phyloP scores from a whole-genome alignment of 2,888 invertebrate genomes.

The Diplazon laetatorius region DNA sequence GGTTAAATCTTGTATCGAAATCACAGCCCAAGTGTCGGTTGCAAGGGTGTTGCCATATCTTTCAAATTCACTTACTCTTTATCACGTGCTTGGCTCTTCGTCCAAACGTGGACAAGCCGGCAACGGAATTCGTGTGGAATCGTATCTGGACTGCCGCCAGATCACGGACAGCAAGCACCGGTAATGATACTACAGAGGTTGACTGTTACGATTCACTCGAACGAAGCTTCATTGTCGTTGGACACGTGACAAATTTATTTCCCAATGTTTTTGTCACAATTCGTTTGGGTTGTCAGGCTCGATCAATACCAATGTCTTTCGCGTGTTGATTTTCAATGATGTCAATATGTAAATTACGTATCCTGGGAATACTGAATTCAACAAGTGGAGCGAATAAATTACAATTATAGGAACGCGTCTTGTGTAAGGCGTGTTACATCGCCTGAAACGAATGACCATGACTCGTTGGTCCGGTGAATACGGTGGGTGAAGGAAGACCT shows the following conservation, averaged over 20 bases:
- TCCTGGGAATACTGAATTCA: not conserved
- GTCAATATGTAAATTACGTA: not conserved
- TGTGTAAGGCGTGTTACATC: too few relatives aligned
- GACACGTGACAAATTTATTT: conserved; percentile 25
- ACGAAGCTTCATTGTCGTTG: conserved; percentile 21
- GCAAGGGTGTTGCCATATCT: conserved; percentile 1
- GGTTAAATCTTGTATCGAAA: not conserved
- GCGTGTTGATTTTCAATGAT: not conserved
- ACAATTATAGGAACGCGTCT: too few relatives aligned
- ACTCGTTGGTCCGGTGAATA: too few relatives aligned
- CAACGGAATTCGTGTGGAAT: conserved; percentile 54
- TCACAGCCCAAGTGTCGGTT: not conserved
- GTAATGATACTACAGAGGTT: conserved; percentile 40
- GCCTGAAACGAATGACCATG: too few relatives aligned
- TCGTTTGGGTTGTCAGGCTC: not conserved
- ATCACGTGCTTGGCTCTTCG: conserved; percentile 40
- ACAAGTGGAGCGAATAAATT: too few relatives aligned
- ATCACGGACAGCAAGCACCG: conserved; percentile 50
- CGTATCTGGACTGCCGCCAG: conserved; percentile 55
- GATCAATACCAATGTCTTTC: not conserved
- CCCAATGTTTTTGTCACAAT: not conserved
- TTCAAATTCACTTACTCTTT: conserved; percentile 41
- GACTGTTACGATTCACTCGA: conserved; percentile 50
- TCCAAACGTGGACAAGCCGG: conserved; percentile 27
- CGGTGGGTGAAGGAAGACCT: too few relatives aligned